Conservation (phyloP, 2,888 invertebrate genomes). For the Pterostichus niger region DNA sequence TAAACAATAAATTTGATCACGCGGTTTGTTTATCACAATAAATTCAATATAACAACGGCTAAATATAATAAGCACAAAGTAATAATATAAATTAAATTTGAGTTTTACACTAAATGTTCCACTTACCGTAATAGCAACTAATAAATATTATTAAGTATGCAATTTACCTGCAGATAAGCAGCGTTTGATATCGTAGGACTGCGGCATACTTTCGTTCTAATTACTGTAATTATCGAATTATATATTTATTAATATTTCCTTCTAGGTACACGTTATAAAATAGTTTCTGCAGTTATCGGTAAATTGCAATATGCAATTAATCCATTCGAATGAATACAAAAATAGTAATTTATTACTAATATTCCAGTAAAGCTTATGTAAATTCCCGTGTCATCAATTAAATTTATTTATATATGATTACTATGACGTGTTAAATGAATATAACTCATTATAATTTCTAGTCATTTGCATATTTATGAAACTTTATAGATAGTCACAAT, state of each 20-base stretch:
- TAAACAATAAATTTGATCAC: no score
- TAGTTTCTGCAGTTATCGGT: no score
- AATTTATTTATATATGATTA: conserved; percentile 4
- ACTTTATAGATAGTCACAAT: conserved; percentile 14
- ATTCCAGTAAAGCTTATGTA: no score
- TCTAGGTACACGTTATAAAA: not conserved
- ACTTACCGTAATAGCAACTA: not conserved
- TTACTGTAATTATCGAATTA: conserved; percentile 36
- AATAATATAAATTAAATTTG: no score
- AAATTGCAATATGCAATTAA: no score
- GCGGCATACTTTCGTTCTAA: conserved; percentile 31
- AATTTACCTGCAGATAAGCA: conserved; percentile 14
- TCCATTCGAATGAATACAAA: no score
- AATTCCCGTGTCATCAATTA: not conserved
- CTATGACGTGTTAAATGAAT: conserved; percentile 10
- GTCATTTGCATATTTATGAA: conserved; percentile 12
- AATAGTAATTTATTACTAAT: no score
- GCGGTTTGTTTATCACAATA: no score
- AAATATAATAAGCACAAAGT: no score
- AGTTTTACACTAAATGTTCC: not conserved
- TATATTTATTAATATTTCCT: conserved; percentile 39
- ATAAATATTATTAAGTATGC: conserved; percentile 19
- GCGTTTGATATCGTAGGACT: conserved; percentile 15
- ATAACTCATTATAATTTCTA: not conserved
- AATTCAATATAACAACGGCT: no score